Percentiles rank a stretch among this genome's conserved stretches.
Conservation (phyloP, 1,140 invertebrate genomes). For the Phymorhynchus buccinoides region DNA sequence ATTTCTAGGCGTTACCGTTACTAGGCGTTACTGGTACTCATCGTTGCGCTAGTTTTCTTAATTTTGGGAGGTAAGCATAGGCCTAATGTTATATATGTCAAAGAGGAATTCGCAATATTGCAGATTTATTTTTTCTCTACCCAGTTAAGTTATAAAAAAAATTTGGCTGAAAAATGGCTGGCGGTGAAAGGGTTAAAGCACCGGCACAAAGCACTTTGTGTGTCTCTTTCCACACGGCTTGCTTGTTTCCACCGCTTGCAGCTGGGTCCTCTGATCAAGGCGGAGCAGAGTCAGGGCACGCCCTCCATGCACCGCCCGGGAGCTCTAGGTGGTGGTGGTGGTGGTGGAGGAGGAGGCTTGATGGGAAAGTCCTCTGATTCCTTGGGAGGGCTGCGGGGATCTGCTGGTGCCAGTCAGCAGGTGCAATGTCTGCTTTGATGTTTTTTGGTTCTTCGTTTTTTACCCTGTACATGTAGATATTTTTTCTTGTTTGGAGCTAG, state of each 20-base stretch:
- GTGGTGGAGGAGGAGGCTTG: too few species aligned
- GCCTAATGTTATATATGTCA: too few species aligned
- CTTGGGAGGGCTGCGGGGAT: conserved; percentile 49
- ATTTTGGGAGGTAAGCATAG: too few species aligned
- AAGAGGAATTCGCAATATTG: too few species aligned
- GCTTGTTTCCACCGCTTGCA: conserved; percentile 35
- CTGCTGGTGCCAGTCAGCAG: conserved; percentile 56
- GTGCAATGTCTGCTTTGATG: conserved; percentile 42
- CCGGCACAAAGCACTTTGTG: not conserved
- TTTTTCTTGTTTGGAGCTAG: not conserved
- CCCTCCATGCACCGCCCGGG: conserved; percentile 57
- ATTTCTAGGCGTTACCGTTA: too few species aligned
- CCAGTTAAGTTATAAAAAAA: too few species aligned
- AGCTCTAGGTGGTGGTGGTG: too few species aligned
- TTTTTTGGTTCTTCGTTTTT: not conserved
- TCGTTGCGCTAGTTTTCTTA: too few species aligned
- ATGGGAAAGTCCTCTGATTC: conserved; percentile 46
- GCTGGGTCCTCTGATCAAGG: conserved; percentile 60
- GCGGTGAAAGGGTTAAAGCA: too few species aligned
- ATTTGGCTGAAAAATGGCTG: too few species aligned
- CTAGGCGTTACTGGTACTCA: too few species aligned
- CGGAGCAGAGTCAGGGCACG: conserved; percentile 63
- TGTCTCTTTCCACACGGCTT: not conserved
- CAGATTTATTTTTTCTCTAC: too few species aligned
- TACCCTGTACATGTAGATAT: not conserved